Base-by-base conservation (phyloP, 2,888 invertebrate species). In the Temnothorax rugatulus region DNA sequence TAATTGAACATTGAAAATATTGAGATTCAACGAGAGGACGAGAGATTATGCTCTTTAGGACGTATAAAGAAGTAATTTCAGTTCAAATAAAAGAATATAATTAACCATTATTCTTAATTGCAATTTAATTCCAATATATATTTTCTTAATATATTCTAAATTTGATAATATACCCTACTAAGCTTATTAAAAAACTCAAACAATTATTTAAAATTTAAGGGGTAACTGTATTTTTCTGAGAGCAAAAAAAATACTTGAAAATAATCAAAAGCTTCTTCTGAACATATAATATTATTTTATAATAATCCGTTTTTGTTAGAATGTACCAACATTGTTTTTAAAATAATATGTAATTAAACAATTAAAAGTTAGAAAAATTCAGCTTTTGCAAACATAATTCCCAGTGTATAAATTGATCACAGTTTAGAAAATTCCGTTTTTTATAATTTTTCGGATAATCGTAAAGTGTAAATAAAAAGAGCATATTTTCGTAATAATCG, bases 1-100 rank as follows among this genome's bases (percentile, higher is more conserved):
- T 81, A 71, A 81, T 81, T 81, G 79, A 34, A 57, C 57, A 71
- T 77, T 29, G 57, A 29, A 57, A 69, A 11, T 77, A 76, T 64
- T 50, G 50, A 38, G 21, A 25, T 34, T 47, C 29, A 54, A 69
- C 52, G 13, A 79, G 34, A 34, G 34, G 38, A 71, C 44, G n/a
- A 38, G 13, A 44, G 2, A 18, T 41, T 8, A 44, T 66, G 15
- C 21, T 34, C 18, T 59, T 1, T 2, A 44, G n/a, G 4, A 59
- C 5, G 18, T 38, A 47, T 13, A 7, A 21, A 21, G 15, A 38
- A 71, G 15, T 15, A 4, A 59, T 18, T 57, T 21, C 11, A 15
- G 18, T 59, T 79, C 25, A 0, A 66, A 15, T 47, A 25, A 44
- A 77, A 57, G 11, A n/a, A 15, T 34, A 15, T 34, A 38, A 54